phyloP scores from a whole-genome alignment of 2,797 vertebrate genomes.

The Xenops minutus region DNA sequence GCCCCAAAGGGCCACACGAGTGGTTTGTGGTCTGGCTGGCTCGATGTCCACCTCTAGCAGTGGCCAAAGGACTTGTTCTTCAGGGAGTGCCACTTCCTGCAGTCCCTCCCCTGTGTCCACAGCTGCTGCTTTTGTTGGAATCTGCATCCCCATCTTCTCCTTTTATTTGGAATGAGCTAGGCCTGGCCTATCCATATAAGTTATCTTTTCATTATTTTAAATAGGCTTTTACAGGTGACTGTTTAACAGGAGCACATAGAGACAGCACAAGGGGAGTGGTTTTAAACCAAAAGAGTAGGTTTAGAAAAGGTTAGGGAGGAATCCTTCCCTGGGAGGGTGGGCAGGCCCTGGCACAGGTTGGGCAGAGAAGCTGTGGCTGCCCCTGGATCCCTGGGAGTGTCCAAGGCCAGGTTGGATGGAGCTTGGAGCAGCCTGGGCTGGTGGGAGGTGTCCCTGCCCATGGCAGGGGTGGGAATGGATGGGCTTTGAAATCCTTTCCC shows the following conservation, averaged over 20 bases:
- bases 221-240: not conserved
- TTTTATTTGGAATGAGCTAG: not conserved
- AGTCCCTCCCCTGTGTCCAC: fast-evolving
- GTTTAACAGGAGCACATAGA: not conserved
- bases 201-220: not conserved
- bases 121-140: not conserved
- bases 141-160: not conserved
- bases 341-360: not conserved
- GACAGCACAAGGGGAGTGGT: not conserved
- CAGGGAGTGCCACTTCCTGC: not conserved
- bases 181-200: not conserved
- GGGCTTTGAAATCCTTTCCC: not conserved
- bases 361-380: not conserved
- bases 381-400: not conserved
- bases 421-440: not conserved
- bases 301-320: not conserved
- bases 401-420: not conserved
- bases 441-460: not conserved
- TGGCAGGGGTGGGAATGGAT: not conserved
- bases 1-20: not conserved
- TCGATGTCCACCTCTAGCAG: not conserved
- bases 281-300: not conserved
- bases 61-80: not conserved
- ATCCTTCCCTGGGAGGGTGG: not conserved
- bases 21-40: not conserved